Evolutionary conservation across 2,888 invertebrate species (phyloP), one percentile per base, ranked within the genome.

Genomic region (Caenorhabditis sulstoni): DNA sequence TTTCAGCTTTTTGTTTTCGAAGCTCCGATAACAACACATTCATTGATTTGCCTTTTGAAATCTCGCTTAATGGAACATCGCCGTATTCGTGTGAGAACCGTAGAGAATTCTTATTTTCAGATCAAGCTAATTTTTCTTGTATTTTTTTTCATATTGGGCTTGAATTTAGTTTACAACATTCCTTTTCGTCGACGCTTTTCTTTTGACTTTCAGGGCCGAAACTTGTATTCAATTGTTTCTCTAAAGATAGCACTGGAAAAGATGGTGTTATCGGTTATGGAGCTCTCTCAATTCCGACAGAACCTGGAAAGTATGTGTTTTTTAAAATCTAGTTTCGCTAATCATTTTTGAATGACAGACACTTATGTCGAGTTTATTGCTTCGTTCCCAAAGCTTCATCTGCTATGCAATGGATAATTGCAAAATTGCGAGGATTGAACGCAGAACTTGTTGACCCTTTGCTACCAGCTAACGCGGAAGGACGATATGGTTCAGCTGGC

Each of bases 171-270:
- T n/a, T n/a, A n/a, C n/a, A n/a, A n/a, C n/a, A n/a, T n/a, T n/a
- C n/a, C n/a, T n/a, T n/a, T n/a, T n/a, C n/a, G n/a, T n/a, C n/a
- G n/a, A n/a, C n/a, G n/a, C n/a, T n/a, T 29, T 29, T n/a, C n/a
- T 29, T 22, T 70, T 45, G n/a, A n/a, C n/a, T n/a, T n/a, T n/a
- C 44, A 78, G 78, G 79, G 79, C 79, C 79, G 0, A 61, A 73
- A 8, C 8, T 64, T 35, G 73, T 79, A 1, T 16, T 79, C 5
- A 62, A 50, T 16, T 67, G 66, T 50, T 79, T 52, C 20, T 68
- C 79, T 0, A 62, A 68, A 41, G 52, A 67, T 18, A 22, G 11
- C 22, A 58, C 45, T 41, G 78, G 66, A 7, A 73, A 64, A 45
- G 67, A 79, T 35, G 35, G 52, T 39, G 50, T 73, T 1, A 35